Evolutionary conservation across 2,888 invertebrate genomes (phyloP).

Genomic region (Steinernema hermaphroditum): DNA sequence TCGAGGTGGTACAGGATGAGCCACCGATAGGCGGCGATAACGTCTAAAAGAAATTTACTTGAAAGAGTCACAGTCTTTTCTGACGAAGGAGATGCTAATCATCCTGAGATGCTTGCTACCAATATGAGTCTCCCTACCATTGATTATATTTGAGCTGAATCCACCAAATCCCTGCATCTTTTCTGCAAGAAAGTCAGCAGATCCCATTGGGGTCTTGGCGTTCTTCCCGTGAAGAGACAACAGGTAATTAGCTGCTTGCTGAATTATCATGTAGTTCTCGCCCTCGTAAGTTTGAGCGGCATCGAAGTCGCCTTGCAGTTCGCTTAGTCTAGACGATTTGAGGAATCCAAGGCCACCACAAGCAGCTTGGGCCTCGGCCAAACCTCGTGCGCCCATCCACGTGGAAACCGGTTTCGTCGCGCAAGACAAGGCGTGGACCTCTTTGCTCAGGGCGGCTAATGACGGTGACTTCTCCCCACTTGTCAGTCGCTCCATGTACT

Average conservation of each 20-base stretch:
- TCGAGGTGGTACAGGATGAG: slow-evolving; percentile 78
- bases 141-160: too few relatives aligned
- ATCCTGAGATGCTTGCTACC: too few relatives aligned
- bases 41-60: slow-evolving; percentile 62
- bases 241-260: slow-evolving; percentile 87
- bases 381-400: slow-evolving; percentile 83
- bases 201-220: slow-evolving; percentile 73
- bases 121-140: too few relatives aligned
- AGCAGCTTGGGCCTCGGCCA: slow-evolving; percentile 89
- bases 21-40: slow-evolving; percentile 77
- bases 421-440: slow-evolving; percentile 72
- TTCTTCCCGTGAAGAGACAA: slow-evolving; percentile 68
- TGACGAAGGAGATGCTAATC: too few relatives aligned
- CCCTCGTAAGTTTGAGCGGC: slow-evolving; percentile 89
- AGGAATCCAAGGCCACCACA: slow-evolving; percentile 86
- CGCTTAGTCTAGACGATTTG: slow-evolving; percentile 74
- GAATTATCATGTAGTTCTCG: slow-evolving; percentile 86
- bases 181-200: slow-evolving; percentile 74
- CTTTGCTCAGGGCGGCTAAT: slow-evolving; percentile 69
- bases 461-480: slow-evolving; percentile 67
- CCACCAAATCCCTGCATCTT: slow-evolving; percentile 68
- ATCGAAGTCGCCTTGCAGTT: slow-evolving; percentile 83
- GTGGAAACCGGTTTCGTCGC: slow-evolving; percentile 74
- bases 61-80: too few relatives aligned
- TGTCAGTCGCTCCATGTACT: slow-evolving; percentile 60